Conservation (phyloP, 2,797 vertebrate genomes). For the Toxotes lorentzi region DNA sequence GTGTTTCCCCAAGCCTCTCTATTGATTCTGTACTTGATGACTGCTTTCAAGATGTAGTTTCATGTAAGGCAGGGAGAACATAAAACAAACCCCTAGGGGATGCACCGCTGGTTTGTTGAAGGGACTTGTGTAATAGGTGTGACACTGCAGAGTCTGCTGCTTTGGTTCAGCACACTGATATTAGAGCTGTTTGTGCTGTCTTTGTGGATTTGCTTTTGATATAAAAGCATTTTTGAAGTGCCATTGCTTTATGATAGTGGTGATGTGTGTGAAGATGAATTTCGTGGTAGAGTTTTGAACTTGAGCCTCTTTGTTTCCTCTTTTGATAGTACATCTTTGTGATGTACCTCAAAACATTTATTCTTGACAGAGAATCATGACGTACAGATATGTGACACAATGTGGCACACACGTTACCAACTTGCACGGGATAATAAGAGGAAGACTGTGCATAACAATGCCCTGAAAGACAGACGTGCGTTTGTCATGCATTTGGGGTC, state of each 20-base stretch:
- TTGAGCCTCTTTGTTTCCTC: background rate
- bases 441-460: constrained; percentile 40
- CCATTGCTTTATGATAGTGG: background rate
- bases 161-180: constrained; percentile 31
- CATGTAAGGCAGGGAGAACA: constrained; percentile 41
- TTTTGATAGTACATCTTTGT: constrained; percentile 10
- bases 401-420: constrained; percentile 7
- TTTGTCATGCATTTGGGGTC: constrained; percentile 56
- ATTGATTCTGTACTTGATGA: constrained; percentile 64
- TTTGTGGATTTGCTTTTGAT: constrained; percentile 37
- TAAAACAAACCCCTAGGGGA: constrained; percentile 65
- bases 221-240: constrained; percentile 32
- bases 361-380: background rate
- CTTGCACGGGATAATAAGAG: background rate
- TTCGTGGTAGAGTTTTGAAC: constrained; percentile 7
- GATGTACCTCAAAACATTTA: background rate
- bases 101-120: constrained; percentile 33
- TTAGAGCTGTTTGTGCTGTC: constrained; percentile 35
- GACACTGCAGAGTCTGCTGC: constrained; percentile 27
- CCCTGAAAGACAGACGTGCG: constrained; percentile 54
- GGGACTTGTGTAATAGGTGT: constrained; percentile 52
- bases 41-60: constrained; percentile 62
- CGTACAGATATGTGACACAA: background rate
- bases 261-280: background rate
- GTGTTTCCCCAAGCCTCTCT: constrained; percentile 52